Conservation (phyloP, 2,113 vertebrate species). For the Sinocyclocheilus anophthalmus region DNA sequence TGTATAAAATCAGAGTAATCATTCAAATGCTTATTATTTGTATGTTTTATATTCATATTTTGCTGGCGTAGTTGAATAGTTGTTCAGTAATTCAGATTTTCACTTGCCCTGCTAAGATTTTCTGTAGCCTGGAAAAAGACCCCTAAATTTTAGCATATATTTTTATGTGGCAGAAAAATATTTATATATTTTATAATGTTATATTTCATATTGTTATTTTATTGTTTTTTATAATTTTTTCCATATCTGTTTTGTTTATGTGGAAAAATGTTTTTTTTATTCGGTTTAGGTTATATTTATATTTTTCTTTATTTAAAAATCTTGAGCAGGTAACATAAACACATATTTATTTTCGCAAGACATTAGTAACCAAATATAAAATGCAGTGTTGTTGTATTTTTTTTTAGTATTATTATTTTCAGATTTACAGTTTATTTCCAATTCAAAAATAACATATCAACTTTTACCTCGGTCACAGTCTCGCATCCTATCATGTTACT, state of each 20-base stretch:
- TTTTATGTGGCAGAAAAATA: neutral
- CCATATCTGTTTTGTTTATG: too few species aligned
- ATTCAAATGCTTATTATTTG: conserved; percentile 4
- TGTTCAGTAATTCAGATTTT: neutral
- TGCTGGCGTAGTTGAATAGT: neutral
- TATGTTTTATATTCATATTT: neutral
- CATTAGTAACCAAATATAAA: neutral
- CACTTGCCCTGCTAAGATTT: neutral
- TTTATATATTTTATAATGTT: neutral
- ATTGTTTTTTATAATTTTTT: too few species aligned
- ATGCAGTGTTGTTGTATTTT: neutral
- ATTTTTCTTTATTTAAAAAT: neutral
- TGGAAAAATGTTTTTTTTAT: too few species aligned
- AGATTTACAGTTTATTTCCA: neutral
- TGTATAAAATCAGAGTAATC: neutral
- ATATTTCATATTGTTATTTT: neutral
- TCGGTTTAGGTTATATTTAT: neutral
- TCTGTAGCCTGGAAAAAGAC: neutral
- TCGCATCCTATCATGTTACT: neutral
- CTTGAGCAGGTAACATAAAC: neutral
- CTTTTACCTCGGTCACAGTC: neutral
- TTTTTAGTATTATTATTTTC: neutral
- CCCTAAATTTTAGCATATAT: neutral
- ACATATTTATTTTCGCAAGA: neutral
- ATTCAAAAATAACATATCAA: neutral